Conservation (phyloP, 2,797 vertebrate genomes). For the Helarctos malayanus region DNA sequence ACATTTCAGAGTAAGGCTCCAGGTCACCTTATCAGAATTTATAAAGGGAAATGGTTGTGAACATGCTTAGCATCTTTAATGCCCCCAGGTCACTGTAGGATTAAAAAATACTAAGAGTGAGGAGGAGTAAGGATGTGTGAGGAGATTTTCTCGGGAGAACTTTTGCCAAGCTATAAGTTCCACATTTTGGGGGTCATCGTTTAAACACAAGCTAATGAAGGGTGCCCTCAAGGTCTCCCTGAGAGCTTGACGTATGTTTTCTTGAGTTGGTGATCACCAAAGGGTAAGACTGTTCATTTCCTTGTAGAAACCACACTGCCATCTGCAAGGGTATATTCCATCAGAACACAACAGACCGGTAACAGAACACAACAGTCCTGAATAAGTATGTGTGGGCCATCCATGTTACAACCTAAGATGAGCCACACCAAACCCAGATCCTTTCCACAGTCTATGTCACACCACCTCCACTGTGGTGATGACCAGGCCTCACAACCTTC, state of each 20-base stretch:
- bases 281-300: not conserved
- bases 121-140: not conserved
- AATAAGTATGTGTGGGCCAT: not conserved
- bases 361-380: not conserved
- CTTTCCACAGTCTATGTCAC: not conserved
- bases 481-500: not conserved
- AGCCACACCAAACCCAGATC: not conserved
- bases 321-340: not conserved
- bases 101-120: not conserved
- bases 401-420: not conserved
- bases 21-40: not conserved
- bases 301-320: not conserved
- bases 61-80: not conserved
- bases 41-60: constrained; percentile 5
- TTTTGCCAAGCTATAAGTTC: not conserved
- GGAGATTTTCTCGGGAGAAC: not conserved
- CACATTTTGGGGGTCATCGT: not conserved
- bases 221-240: not conserved
- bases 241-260: not conserved
- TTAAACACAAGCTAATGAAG: not conserved
- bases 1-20: not conserved
- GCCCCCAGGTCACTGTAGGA: not conserved
- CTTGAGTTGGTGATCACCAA: not conserved
- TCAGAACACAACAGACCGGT: not conserved
- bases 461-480: not conserved